phyloP scores from a whole-genome alignment of 2,113 vertebrate genomes.

The Chelonoidis abingdonii region DNA sequence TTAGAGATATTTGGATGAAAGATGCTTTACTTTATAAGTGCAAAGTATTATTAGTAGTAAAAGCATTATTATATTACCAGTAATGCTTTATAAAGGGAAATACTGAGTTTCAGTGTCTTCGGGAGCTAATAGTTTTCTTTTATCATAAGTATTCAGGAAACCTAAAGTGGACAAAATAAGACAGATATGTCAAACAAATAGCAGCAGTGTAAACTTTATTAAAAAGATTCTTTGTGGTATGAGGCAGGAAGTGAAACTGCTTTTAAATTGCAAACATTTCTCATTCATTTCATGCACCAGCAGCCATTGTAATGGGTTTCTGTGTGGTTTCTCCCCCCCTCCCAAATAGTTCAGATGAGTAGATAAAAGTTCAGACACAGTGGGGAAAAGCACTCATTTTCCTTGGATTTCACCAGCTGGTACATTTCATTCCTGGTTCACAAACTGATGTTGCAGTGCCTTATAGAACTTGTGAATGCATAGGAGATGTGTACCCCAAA shows the following conservation, averaged over 20 bases:
- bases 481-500: conserved; percentile 25
- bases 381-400: conserved; percentile 6
- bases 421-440: conserved; percentile 9
- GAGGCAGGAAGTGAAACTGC: conserved; percentile 82
- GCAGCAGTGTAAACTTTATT: conserved; percentile 74
- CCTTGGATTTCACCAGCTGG: conserved; percentile 39
- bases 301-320: conserved; percentile 73
- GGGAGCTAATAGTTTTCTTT: not conserved
- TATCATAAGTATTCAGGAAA: conserved; percentile 27
- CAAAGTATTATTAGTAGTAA: conserved; percentile 3
- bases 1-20: conserved; percentile 38
- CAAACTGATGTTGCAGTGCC: not conserved
- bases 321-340: not conserved
- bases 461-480: not conserved
- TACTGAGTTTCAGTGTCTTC: conserved; percentile 14
- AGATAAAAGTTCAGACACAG: conserved; percentile 56
- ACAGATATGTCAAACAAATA: conserved; percentile 44
- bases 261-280: conserved; percentile 84
- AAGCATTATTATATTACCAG: conserved; percentile 34
- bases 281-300: conserved; percentile 80
- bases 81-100: conserved; percentile 1
- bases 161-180: conserved; percentile 41
- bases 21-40: conserved; percentile 28
- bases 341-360: conserved; percentile 61
- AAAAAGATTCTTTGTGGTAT: conserved; percentile 81